These are phyloP conservation scores for Eulacestoma nigropectus DNA, from an alignment of 2,113 vertebrate genomes.

Conservation along the genomic window DNA sequence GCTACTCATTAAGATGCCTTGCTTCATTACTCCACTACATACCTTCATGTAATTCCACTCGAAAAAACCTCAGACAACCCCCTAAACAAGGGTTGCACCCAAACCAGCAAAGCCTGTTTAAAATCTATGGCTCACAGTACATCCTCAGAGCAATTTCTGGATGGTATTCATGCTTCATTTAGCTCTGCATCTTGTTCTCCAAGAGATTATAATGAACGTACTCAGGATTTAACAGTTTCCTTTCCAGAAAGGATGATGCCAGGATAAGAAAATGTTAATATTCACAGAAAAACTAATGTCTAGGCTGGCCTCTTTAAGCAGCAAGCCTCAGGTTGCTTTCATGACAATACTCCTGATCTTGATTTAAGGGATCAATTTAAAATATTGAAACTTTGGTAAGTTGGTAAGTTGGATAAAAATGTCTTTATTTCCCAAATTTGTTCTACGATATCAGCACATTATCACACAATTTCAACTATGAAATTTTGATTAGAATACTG, in stretches of 20 bases:
- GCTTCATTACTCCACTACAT: not conserved
- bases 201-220: not conserved
- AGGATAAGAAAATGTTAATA: not conserved
- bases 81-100: not conserved
- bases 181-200: slow-evolving; percentile 1
- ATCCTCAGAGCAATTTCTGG: not conserved
- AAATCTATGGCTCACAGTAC: not conserved
- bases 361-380: not conserved
- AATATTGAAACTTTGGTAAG: not conserved
- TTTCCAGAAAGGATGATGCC: not conserved
- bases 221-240: slow-evolving; percentile 1
- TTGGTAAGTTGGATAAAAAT: not conserved
- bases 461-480: not conserved
- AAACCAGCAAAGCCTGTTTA: slow-evolving; percentile 3
- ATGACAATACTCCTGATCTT: not conserved
- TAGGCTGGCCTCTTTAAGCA: not conserved
- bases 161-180: slow-evolving; percentile 42
- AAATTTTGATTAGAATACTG: not conserved
- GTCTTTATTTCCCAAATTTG: not conserved
- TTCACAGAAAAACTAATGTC: not conserved
- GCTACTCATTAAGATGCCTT: not conserved
- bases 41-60: not conserved
- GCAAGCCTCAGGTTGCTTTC: not conserved
- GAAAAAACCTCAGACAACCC: not conserved
- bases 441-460: not conserved